Evolutionary conservation across 2,113 vertebrate genomes (phyloP).

Genomic region (Hylia prasina): DNA sequence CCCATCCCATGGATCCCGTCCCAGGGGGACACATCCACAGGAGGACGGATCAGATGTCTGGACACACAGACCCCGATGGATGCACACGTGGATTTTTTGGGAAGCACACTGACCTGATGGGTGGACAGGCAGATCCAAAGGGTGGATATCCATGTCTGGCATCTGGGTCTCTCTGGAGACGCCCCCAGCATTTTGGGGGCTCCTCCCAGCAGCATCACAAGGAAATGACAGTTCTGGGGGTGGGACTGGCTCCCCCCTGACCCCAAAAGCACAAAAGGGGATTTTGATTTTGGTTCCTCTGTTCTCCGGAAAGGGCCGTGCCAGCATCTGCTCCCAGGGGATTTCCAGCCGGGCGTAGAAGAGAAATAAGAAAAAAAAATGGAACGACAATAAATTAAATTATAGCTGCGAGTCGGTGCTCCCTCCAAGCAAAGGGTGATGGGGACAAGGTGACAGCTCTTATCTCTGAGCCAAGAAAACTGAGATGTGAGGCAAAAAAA

Average conservation of each 20-base stretch:
- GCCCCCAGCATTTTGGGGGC: rapidly evolving
- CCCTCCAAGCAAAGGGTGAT: no score
- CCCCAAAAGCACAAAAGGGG: background rate
- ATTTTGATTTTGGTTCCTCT: background rate
- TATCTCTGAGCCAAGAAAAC: background rate
- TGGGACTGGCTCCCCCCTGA: background rate
- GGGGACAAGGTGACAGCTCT: no score
- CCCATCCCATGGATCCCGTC: background rate
- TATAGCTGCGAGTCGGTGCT: rapidly evolving
- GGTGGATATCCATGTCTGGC: background rate
- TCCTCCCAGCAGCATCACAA: background rate
- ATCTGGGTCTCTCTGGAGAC: background rate
- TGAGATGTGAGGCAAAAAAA: rapidly evolving
- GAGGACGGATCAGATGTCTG: no score
- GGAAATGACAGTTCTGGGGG: background rate
- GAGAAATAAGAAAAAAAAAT: background rate
- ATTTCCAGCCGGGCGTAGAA: rapidly evolving
- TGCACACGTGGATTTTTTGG: background rate
- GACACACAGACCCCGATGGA: no score
- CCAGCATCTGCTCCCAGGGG: background rate
- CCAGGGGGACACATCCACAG: background rate
- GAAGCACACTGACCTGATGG: background rate
- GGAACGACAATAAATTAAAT: background rate
- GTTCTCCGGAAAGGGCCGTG: background rate
- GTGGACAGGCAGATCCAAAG: background rate